Percentiles rank a stretch among this genome's conserved stretches.
Evolutionary conservation across 2,888 invertebrate species (phyloP).

Genomic region (Lasioglossum villosulum): DNA sequence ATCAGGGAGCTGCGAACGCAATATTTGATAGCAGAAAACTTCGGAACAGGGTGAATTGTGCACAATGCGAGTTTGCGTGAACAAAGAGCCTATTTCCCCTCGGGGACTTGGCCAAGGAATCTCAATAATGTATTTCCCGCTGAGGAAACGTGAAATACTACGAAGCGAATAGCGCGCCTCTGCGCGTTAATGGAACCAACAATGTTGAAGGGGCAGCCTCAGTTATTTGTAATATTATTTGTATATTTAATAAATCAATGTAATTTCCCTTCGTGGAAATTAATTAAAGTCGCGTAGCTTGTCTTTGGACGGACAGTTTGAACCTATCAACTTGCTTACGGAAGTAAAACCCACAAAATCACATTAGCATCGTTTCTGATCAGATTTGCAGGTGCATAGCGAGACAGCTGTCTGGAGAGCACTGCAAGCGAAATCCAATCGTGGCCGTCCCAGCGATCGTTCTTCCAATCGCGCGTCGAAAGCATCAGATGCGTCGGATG

Average conservation of each 20-base stretch:
- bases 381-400: conserved; percentile 32
- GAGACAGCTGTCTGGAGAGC: conserved; percentile 24
- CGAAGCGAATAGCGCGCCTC: neutral
- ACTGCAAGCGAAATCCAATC: conserved; percentile 41
- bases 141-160: neutral
- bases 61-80: neutral
- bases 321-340: neutral
- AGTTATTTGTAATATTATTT: no score
- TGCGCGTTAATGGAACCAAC: neutral
- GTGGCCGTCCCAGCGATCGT: neutral
- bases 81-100: neutral
- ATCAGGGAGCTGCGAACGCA: neutral
- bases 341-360: conserved; percentile 28
- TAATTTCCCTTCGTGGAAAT: neutral
- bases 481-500: conserved; percentile 40
- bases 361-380: conserved; percentile 25
- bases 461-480: conserved; percentile 6
- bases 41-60: neutral
- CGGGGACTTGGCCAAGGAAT: neutral
- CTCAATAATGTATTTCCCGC: neutral
- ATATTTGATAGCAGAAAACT: neutral
- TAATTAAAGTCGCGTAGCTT: neutral
- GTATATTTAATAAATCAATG: no score
- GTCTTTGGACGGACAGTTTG: neutral
- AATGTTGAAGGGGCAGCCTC: neutral